Evolutionary conservation across 2,113 vertebrate genomes (phyloP).

Genomic region (Thalassoma bifasciatum): DNA sequence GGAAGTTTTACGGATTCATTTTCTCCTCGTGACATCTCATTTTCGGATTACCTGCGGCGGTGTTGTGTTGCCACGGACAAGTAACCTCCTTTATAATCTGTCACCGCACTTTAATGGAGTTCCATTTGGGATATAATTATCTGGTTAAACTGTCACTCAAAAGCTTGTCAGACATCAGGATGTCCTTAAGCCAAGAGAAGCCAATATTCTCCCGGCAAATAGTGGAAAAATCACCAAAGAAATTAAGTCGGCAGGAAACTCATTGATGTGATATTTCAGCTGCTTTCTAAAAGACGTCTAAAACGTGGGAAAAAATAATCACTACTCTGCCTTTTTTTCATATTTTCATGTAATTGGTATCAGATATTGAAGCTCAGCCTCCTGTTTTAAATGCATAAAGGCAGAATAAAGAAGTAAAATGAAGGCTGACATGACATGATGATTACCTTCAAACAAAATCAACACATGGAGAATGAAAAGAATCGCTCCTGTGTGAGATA

Average conservation of each 20-base stretch:
- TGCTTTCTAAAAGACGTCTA: neutral
- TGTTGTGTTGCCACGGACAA: slow-evolving; percentile 51
- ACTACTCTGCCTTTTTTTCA: slow-evolving; percentile 1
- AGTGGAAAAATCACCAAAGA: slow-evolving; percentile 13
- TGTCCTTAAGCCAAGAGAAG: slow-evolving; percentile 44
- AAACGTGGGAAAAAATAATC: neutral
- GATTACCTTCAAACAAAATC: slow-evolving; percentile 10
- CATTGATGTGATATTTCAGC: slow-evolving; percentile 7
- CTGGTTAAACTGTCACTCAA: slow-evolving; percentile 53
- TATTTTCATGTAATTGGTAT: slow-evolving; percentile 16
- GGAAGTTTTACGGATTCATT: slow-evolving; percentile 49
- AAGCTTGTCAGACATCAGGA: slow-evolving; percentile 36
- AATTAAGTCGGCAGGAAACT: neutral
- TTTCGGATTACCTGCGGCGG: slow-evolving; percentile 60
- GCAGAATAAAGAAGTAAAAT: neutral
- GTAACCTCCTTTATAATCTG: slow-evolving; percentile 54
- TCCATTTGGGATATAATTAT: slow-evolving; percentile 60
- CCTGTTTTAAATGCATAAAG: neutral
- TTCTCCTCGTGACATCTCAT: slow-evolving; percentile 54
- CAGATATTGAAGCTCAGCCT: slow-evolving; percentile 1
- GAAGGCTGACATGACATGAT: slow-evolving; percentile 4
- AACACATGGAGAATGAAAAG: neutral
- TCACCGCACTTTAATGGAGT: slow-evolving; percentile 54
- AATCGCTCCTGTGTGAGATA: neutral
- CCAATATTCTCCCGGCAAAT: slow-evolving; percentile 13